Conservation (phyloP, 2,797 vertebrate genomes). For the Otolemur crassicaudatus region DNA sequence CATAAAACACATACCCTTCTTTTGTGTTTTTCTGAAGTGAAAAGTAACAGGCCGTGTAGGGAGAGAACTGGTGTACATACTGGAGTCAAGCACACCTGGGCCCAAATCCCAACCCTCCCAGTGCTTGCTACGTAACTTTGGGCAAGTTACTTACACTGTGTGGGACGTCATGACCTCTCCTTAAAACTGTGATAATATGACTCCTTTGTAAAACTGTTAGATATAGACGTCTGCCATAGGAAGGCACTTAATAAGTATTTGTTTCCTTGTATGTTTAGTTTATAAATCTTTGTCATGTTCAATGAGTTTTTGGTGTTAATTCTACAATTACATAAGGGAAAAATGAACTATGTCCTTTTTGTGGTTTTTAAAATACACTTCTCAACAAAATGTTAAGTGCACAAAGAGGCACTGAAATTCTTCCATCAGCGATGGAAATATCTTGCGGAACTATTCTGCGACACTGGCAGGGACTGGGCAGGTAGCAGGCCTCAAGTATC, state of each 20-base stretch:
- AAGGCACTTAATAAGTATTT: neutral
- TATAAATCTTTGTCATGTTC: conserved; percentile 13
- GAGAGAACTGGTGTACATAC: neutral
- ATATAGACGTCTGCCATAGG: neutral
- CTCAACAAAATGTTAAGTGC: neutral
- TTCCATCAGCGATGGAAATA: conserved; percentile 9
- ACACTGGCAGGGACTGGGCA: neutral
- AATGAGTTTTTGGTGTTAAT: neutral
- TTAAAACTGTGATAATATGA: neutral
- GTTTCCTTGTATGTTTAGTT: conserved; percentile 2
- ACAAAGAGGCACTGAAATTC: neutral
- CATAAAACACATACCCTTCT: neutral
- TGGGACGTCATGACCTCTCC: conserved; percentile 3
- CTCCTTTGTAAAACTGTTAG: neutral
- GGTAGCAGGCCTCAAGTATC: neutral
- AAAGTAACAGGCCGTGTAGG: neutral
- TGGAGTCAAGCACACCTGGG: neutral
- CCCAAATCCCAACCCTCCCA: conserved; percentile 19
- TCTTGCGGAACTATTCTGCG: neutral
- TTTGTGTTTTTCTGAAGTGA: conserved; percentile 19
- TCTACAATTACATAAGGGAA: conserved; percentile 23
- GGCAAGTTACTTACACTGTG: conserved; percentile 78
- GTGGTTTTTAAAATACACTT: neutral
- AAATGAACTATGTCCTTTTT: neutral
- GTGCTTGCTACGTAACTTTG: conserved; percentile 63